These are phyloP conservation scores for Myotis pilosus DNA, from an alignment of 2,797 vertebrate genomes.

Conservation along the genomic window DNA sequence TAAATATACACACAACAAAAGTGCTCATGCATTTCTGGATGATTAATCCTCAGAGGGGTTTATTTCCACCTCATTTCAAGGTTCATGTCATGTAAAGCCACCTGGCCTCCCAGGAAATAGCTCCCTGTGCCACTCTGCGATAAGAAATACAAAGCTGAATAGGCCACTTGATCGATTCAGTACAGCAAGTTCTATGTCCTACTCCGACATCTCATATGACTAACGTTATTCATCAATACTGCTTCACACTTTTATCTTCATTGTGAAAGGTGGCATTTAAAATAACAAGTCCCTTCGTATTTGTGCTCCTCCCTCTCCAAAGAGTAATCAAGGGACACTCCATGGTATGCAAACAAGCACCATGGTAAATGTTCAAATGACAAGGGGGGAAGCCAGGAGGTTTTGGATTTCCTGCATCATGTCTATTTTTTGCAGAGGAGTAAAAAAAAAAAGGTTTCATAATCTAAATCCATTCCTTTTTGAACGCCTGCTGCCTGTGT, in stretches of 20 bases:
- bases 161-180: not conserved
- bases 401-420: constrained; percentile 60
- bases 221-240: not conserved
- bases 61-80: not conserved
- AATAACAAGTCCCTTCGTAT: constrained; percentile 45
- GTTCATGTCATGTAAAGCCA: not conserved
- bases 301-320: constrained; percentile 32
- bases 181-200: constrained; percentile 31
- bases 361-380: constrained; percentile 64
- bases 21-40: not conserved
- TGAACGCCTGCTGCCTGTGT: constrained; percentile 46
- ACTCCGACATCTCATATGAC: not conserved
- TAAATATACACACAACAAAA: not conserved
- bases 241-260: constrained; percentile 34
- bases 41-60: not conserved
- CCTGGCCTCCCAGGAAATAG: constrained; percentile 15
- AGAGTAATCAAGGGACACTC: constrained; percentile 48
- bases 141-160: constrained; percentile 15
- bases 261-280: constrained; percentile 55
- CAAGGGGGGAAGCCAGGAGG: constrained; percentile 16
- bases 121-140: not conserved
- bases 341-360: constrained; percentile 50
- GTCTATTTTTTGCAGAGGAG: constrained; percentile 25
- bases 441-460: not conserved
- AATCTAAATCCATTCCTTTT: constrained; percentile 67